Evolutionary conservation across 1,140 invertebrate genomes (phyloP), one percentile per base, ranked within the genome.

Genomic region (Cotesia chilonis): DNA sequence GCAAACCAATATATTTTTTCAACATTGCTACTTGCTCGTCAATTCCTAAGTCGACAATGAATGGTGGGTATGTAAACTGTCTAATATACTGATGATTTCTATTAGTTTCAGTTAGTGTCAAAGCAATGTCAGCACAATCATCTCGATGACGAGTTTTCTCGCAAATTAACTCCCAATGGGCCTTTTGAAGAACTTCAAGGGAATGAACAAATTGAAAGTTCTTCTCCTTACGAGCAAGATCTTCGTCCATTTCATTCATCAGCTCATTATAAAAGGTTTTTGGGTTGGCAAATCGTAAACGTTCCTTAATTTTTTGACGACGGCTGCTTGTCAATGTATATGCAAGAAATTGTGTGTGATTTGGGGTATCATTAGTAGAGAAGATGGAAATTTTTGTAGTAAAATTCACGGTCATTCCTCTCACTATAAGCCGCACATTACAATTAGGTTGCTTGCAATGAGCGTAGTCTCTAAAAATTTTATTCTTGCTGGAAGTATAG

Each of bases 131-230:
- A 1, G 51, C 10, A 3, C 12, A 12, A 38, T 72, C 65, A 52
- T 72, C 64, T 4, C 4, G 12, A 57, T 74, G 17, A 28, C 35
- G 51, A 61, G 66, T 67, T 60, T 59, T 68, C 9, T 61, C 41
- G 36, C 73, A 47, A 10, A 70, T 20, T 3, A 28, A 37, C 12
- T 67, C 73, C 7, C 55, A 71, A 41, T 63, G 63, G 9, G 68
- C 61, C 55, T 67, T 74, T 47, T 71, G 73, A 7, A 71, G 65
- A 5, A 70, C 64, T 17, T 14, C 17, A 4, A 70, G 54, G 0
- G 63, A 71, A 63, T 67, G 68, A 4, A 37, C 14, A 38, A 66
- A 74, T 35, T 67, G 41, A 17, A 36, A 68, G 36, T 72, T 72
- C 0, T 67, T 67, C 12, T 72, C 54, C 9, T 47, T 28, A 51